These are phyloP conservation scores for Grapholita molesta DNA, from an alignment of 1,140 invertebrate genomes.

Conservation along the genomic window DNA sequence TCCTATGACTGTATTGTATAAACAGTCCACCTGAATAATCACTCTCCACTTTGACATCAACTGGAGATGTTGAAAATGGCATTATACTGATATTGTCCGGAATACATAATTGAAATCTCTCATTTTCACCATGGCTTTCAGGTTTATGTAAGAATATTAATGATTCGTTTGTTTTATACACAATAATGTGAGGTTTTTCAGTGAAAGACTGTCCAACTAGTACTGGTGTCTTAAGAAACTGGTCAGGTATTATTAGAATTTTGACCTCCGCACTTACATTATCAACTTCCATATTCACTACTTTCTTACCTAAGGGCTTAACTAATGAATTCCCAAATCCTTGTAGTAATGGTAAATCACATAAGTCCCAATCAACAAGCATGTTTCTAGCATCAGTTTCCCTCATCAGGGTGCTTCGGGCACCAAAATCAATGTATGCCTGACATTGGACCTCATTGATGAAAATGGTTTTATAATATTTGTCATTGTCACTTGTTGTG, in stretches of 20 bases:
- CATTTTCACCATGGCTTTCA: neutral
- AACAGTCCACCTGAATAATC: neutral
- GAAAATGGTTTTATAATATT: neutral
- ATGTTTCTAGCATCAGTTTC: neutral
- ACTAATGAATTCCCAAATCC: constrained; percentile 11
- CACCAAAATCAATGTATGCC: constrained; percentile 16
- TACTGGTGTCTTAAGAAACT: neutral
- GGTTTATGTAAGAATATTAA: neutral
- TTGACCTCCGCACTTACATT: neutral
- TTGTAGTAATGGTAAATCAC: neutral
- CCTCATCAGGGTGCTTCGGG: neutral
- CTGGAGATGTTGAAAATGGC: neutral
- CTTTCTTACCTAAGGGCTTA: neutral
- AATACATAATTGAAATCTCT: neutral
- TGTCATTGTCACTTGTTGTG: neutral
- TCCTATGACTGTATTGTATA: neutral
- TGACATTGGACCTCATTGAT: neutral
- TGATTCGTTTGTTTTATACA: neutral
- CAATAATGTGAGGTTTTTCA: neutral
- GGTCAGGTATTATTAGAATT: neutral
- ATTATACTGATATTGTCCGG: neutral
- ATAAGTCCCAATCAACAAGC: neutral
- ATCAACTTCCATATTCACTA: neutral
- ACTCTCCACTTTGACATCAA: neutral
- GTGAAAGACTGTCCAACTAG: constrained; percentile 4